Conservation (phyloP, 2,888 invertebrate species). For the Elegia similella region DNA sequence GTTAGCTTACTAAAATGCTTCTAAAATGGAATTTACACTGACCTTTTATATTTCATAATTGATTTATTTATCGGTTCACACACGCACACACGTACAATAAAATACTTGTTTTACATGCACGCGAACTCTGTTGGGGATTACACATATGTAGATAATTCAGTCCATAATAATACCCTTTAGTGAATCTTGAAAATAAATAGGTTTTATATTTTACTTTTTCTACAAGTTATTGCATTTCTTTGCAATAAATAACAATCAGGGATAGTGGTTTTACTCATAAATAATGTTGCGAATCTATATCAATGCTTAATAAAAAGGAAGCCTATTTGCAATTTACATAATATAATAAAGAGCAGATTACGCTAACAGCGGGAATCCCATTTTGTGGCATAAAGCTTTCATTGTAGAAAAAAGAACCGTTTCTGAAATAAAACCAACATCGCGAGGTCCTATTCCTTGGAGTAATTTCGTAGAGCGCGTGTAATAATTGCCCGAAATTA, state of each 20-base stretch:
- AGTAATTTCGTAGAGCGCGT: slow-evolving; percentile 78
- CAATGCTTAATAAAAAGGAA: slow-evolving; percentile 27
- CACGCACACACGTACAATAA: no score
- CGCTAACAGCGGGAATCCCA: slow-evolving; percentile 64
- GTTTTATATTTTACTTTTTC: no score
- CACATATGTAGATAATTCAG: no score
- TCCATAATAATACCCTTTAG: no score
- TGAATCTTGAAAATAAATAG: no score
- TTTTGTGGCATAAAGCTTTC: slow-evolving; percentile 66
- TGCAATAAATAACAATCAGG: slow-evolving; percentile 2
- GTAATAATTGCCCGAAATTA: slow-evolving; percentile 79
- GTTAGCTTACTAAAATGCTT: no score
- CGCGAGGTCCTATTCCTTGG: slow-evolving; percentile 70
- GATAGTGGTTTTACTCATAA: slow-evolving; percentile 6
- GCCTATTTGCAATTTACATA: slow-evolving; percentile 47
- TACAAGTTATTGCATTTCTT: neutral
- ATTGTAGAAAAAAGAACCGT: slow-evolving; percentile 60
- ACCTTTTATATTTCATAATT: no score
- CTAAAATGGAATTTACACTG: no score
- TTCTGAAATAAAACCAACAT: slow-evolving; percentile 65
- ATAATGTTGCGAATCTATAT: slow-evolving; percentile 7
- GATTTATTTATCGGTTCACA: neutral
- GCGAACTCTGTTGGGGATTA: no score
- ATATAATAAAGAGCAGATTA: slow-evolving; percentile 59
- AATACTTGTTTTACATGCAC: no score